Evolutionary conservation across 2,888 invertebrate genomes (phyloP), one percentile per base, ranked within the genome.

Genomic region (Harmothoe impar): DNA sequence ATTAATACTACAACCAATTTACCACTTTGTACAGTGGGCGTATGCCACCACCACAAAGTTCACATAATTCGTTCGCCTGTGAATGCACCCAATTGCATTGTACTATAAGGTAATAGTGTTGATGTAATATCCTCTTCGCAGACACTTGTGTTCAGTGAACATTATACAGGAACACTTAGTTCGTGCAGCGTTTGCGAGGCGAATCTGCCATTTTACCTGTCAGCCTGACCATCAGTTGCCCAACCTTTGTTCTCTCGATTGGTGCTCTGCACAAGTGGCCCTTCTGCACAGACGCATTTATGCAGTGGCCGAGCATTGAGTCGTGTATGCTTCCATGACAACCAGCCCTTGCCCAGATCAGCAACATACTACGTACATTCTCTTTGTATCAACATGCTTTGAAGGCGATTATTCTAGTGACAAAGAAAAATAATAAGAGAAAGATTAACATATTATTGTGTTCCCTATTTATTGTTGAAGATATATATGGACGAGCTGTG

Each of bases 341-440:
- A 52, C 56, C 86, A 86, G 86, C 54, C 54, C 52, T 54, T n/a
- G 86, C 54, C 86, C 29, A 81, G 10, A 81, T 43, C 81, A n/a
- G 81, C 81, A 81, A 81, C n/a, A 17, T 81, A 81, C 81, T 81
- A 81, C 81, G 33, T 33, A 81, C 81, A 81, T 81, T 81, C 81
- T 81, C 43, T 81, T 81, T 43, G 43, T 43, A 43, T 43, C 81
- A 81, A 15, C 81, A n/a, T 81, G 81, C 43, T 81, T 43, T 81
- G 43, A 81, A 81, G 35, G 33, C 20, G 35, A 81, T 81, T 35
- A 81, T 81, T 81, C 81, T 81, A 81, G 81, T 81, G 81, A 35
- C 81, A 81, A 81, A 43, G 43, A 43, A 43, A 43, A 43, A 43
- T 43, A 43, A 43, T 43, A 81, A 99, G 97, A 97, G 99, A 96